These are phyloP conservation scores for Microchrysa polita DNA, from an alignment of 2,888 invertebrate genomes.

Conservation along the genomic window DNA sequence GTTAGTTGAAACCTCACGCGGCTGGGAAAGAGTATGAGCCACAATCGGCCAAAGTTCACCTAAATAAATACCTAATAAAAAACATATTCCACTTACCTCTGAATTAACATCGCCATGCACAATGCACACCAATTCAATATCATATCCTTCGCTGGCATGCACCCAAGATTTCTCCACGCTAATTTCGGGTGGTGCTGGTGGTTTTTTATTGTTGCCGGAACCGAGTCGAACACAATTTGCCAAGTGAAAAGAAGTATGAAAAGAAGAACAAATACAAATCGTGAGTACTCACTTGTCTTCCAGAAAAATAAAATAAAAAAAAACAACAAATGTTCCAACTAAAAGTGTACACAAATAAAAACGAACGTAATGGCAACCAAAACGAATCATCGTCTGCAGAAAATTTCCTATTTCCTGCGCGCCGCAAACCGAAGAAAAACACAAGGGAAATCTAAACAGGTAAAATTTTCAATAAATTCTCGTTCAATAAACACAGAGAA, in stretches of 20 bases:
- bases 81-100: slow-evolving; percentile 59
- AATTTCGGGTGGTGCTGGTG: slow-evolving; percentile 74
- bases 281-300: background rate
- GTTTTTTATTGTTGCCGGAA: background rate
- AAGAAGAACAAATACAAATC: slow-evolving; percentile 10
- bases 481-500: too few species aligned
- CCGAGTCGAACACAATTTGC: background rate
- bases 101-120: slow-evolving; percentile 71
- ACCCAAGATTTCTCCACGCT: slow-evolving; percentile 71
- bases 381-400: too few species aligned
- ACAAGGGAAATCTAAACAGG: slow-evolving; percentile 31
- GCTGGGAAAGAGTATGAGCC: too few species aligned
- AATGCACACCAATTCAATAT: slow-evolving; percentile 70
- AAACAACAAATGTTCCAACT: too few species aligned
- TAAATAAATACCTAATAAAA: background rate
- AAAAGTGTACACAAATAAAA: background rate
- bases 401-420: too few species aligned
- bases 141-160: slow-evolving; percentile 71
- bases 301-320: too few species aligned
- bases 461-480: slow-evolving; percentile 39
- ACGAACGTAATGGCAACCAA: too few species aligned
- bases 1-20: too few species aligned
- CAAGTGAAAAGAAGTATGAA: background rate
- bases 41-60: too few species aligned
- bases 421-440: too few species aligned